Evolutionary conservation across 1,140 invertebrate species (phyloP).

Genomic region (Pantala flavescens): DNA sequence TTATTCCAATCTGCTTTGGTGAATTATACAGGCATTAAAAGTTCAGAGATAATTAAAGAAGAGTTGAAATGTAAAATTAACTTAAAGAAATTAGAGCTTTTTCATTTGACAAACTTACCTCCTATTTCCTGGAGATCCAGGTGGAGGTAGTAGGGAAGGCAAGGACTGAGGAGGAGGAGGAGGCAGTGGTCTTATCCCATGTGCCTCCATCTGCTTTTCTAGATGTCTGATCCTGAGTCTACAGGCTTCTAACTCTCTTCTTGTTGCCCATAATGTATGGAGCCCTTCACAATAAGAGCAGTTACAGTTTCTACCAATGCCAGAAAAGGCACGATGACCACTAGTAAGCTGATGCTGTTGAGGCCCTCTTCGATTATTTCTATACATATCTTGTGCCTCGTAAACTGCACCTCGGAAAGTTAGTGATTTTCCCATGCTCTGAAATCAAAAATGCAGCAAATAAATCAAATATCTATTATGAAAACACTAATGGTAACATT

Average conservation of each 20-base stretch:
- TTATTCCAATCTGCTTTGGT: too few relatives aligned
- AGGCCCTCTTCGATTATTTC: slow-evolving; percentile 58
- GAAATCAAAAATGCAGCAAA: slow-evolving; percentile 21
- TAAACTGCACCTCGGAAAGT: slow-evolving; percentile 80
- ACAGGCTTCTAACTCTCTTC: slow-evolving; percentile 77
- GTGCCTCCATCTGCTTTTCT: slow-evolving; percentile 69
- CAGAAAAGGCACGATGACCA: neutral
- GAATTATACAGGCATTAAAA: too few relatives aligned
- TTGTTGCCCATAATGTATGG: slow-evolving; percentile 63
- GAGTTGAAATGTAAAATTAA: too few relatives aligned
- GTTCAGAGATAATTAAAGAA: too few relatives aligned
- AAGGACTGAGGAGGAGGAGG: neutral
- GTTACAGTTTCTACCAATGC: neutral
- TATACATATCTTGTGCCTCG: slow-evolving; percentile 62
- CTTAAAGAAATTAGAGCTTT: too few relatives aligned
- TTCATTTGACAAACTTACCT: neutral
- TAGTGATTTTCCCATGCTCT: slow-evolving; percentile 69
- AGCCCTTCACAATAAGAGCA: slow-evolving; percentile 27
- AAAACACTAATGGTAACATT: too few relatives aligned
- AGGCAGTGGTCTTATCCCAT: slow-evolving; percentile 60
- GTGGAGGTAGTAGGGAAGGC: neutral
- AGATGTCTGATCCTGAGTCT: slow-evolving; percentile 69
- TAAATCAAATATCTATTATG: too few relatives aligned
- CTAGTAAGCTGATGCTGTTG: slow-evolving; percentile 47
- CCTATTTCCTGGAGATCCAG: neutral